These are phyloP conservation scores for Aphelenchoides besseyi DNA, from an alignment of 1,140 invertebrate genomes.

Conservation along the genomic window DNA sequence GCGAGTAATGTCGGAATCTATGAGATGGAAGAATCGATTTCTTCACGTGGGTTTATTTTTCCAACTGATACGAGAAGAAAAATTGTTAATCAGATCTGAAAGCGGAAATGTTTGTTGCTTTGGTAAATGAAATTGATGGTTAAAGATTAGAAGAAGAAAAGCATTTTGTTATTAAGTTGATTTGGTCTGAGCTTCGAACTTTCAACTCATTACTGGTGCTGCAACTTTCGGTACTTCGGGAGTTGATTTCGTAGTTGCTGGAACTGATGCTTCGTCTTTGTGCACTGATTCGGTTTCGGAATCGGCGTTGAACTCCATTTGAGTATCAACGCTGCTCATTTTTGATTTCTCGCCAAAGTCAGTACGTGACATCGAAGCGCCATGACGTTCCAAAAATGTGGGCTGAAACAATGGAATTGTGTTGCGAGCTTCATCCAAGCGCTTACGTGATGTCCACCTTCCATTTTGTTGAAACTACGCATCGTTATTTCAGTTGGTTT, in stretches of 20 bases:
- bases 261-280: neutral
- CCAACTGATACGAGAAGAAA: neutral
- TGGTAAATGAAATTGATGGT: neutral
- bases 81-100: slow-evolving; percentile 1
- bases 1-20: neutral
- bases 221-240: neutral
- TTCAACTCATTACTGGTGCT: neutral
- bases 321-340: slow-evolving; percentile 6
- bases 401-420: slow-evolving; percentile 16
- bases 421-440: slow-evolving; percentile 14
- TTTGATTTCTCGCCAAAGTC: slow-evolving; percentile 22
- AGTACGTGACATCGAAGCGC: slow-evolving; percentile 2
- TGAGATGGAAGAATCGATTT: slow-evolving; percentile 23
- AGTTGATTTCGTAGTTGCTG: neutral
- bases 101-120: neutral
- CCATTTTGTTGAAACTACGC: slow-evolving; percentile 5
- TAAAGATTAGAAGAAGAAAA: neutral
- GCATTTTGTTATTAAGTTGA: neutral
- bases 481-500: slow-evolving; percentile 22
- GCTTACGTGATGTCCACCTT: slow-evolving; percentile 7
- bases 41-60: slow-evolving; percentile 28
- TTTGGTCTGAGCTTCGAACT: too few relatives aligned
- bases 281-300: slow-evolving; percentile 34
- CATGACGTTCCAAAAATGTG: slow-evolving; percentile 12
- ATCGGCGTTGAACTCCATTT: slow-evolving; percentile 46